phyloP scores from a whole-genome alignment of 1,140 invertebrate genomes.

The Pachyrhynchus sulphureomaculatus region DNA sequence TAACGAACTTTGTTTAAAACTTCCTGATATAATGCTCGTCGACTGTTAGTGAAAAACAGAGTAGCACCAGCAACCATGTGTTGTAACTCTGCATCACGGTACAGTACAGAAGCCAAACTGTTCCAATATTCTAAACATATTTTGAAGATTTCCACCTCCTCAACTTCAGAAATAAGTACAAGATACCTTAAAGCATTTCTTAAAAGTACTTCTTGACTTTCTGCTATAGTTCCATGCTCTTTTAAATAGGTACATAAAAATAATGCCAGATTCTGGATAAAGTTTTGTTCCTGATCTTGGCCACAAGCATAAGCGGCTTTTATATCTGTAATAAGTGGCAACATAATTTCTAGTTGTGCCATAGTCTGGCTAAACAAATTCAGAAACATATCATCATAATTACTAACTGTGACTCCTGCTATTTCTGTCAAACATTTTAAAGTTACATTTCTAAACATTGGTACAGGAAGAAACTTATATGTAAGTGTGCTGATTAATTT shows the following conservation, averaged over 20 bases:
- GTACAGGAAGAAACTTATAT: slow-evolving; percentile 96
- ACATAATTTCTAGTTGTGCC: slow-evolving; percentile 88
- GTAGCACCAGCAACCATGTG: slow-evolving; percentile 49
- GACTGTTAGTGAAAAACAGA: slow-evolving; percentile 50
- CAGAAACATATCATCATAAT: slow-evolving; percentile 92
- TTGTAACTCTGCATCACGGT: slow-evolving; percentile 65
- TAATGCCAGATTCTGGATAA: slow-evolving; percentile 97
- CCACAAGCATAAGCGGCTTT: slow-evolving; percentile 90
- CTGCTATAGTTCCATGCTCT: slow-evolving; percentile 88
- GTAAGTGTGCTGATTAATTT: slow-evolving; percentile 93
- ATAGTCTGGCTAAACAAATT: slow-evolving; percentile 88
- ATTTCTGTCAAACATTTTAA: slow-evolving; percentile 99
- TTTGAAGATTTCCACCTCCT: slow-evolving; percentile 99
- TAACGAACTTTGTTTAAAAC: slow-evolving; percentile 90
- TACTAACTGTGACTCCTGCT: slow-evolving; percentile 80
- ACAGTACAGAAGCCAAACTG: slow-evolving; percentile 86
- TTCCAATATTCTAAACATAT: slow-evolving; percentile 99
- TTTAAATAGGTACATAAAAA: slow-evolving; percentile 97
- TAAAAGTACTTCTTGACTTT: slow-evolving; percentile 72
- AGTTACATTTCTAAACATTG: slow-evolving; percentile 97
- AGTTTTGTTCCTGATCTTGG: slow-evolving; percentile 96
- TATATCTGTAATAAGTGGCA: slow-evolving; percentile 89
- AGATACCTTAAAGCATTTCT: slow-evolving; percentile 90
- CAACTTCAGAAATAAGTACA: slow-evolving; percentile 96
- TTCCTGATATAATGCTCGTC: slow-evolving; percentile 52